phyloP scores from a whole-genome alignment of 2,888 invertebrate species.

The Nemurella pictetii region DNA sequence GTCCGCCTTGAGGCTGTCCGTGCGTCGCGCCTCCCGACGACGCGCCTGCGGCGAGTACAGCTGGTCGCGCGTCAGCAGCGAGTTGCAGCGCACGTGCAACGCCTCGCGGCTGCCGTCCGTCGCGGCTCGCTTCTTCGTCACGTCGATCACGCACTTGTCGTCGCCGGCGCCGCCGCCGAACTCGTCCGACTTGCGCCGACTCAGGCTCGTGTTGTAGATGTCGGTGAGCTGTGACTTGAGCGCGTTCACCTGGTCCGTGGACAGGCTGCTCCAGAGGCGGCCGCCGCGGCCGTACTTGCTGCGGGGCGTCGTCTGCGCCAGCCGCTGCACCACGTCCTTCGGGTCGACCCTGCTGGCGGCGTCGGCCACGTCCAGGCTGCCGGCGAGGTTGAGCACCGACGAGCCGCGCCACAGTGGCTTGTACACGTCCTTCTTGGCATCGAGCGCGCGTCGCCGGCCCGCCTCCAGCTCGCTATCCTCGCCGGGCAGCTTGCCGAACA shows the following conservation, averaged over 20 bases:
- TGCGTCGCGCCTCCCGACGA: conserved; percentile 49
- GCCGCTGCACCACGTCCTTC: conserved; percentile 56
- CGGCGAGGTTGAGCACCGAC: conserved; percentile 79
- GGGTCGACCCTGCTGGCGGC: conserved; percentile 49
- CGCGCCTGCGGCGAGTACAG: conserved; percentile 46
- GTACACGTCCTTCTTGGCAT: conserved; percentile 64
- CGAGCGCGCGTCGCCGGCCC: conserved; percentile 41
- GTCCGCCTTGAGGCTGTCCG: conserved; percentile 58
- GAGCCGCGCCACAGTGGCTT: conserved; percentile 83
- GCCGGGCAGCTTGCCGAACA: conserved; percentile 66
- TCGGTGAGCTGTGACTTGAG: conserved; percentile 79
- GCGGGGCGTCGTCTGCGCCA: conserved; percentile 46
- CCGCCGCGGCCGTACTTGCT: conserved; percentile 59
- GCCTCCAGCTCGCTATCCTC: conserved; percentile 49
- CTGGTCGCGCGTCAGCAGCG: conserved; percentile 49
- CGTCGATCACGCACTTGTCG: conserved; percentile 60
- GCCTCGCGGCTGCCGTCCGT: conserved; percentile 33
- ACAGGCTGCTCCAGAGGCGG: conserved; percentile 80
- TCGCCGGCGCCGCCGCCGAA: conserved; percentile 48
- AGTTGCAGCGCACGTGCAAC: conserved; percentile 55
- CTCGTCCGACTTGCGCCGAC: conserved; percentile 48
- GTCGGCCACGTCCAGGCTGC: conserved; percentile 64
- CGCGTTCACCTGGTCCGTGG: conserved; percentile 79
- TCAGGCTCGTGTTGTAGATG: conserved; percentile 66
- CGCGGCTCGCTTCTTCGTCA: conserved; percentile 46